Evolutionary conservation across 2,797 vertebrate genomes (phyloP), one percentile per base, ranked within the genome.

Genomic region (Typhlichthys subterraneus): DNA sequence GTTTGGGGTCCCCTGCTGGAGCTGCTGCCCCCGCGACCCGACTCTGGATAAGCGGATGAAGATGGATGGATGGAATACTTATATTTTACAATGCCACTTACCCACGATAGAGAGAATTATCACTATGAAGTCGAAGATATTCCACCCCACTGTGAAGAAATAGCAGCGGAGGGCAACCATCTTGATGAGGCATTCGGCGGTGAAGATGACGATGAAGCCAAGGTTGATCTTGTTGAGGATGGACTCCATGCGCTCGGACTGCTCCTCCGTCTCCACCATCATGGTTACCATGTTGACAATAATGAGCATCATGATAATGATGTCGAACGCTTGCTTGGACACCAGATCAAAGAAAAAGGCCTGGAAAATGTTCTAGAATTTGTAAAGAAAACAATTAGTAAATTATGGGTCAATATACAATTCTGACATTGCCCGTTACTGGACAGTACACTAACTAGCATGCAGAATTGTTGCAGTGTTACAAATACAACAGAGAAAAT

Each of bases 241-340:
- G 60, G 81, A 88, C 80, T 98, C 92, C 85, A 92, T 97, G 71
- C 92, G 92, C 1, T 90, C 85, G 3, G 95, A 95, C 90, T 99
- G 97, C 85, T 98, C 95, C 3, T 99, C 96, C 0, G 97, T 99
- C 90, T 99, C 97, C 74, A 98, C 95, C 98, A 99, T 99, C 98
- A 99, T 99, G 59, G 98, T 99, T 76, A 99, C 92, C 98, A 99
- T 99, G 92, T 99, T 99, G 82, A 99, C 82, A 69, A 97, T 98
- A 88, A 99, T 99, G 65, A 99, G 95, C 80, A 99, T 94, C 98
- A 99, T 98, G 92, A 99, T 99, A 81, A 94, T 94, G 81, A 99
- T 97, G 52, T 99, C 97, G 1, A 99, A 99, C 84, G 95, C 97
- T 94, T 99, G 98, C 84, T 97, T 95, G 72, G 96, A 94, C 86